Base-by-base conservation (phyloP, 2,888 invertebrate species). In the Cantharis rustica region DNA sequence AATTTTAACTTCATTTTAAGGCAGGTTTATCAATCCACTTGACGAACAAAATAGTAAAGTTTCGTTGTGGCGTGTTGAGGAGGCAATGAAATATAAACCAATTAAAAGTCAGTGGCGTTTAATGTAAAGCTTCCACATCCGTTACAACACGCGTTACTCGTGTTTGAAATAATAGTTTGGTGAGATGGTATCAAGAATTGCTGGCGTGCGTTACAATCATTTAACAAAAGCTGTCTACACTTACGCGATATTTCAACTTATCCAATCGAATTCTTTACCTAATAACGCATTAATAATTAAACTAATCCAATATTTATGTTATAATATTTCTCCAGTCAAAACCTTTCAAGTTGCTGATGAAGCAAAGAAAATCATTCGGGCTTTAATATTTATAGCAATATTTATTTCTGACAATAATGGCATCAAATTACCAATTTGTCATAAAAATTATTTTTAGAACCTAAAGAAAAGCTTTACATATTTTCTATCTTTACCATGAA, bases 61-160 rank as follows among this genome's bases (percentile, higher is more conserved):
- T 82, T 81, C 61, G 79, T 77, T 76, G 81, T 81, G 79, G 81
- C 81, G 80, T 79, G 80, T 72, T 80, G 81, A 81, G 78, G 81
- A 82, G 83, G 80, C 83, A 84, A 83, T 86, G 86, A 87, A 86
- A 86, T 86, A 86, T 86, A 86, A 86, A 86, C 85, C 86, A 87
- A 87, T 87, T 87, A 87, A 86, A 86, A 86, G 86, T 86, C 84
- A 83, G 82, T 83, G 85, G 86, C 84, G 86, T 86, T 86, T 85
- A 86, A 86, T 84, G 85, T 86, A 86, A 86, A 86, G 84, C 86
- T 76, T 83, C 83, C 84, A 84, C 86, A 86, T 86, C 86, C 86
- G 85, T 83, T 83, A 82, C 82, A 84, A 86, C 86, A 86, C 86
- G 86, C 85, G 86, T 85, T 47, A 83, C 82, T 82, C 84, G 84